Conservation (phyloP, 2,888 invertebrate species). For the Tetrapedia diversipes region DNA sequence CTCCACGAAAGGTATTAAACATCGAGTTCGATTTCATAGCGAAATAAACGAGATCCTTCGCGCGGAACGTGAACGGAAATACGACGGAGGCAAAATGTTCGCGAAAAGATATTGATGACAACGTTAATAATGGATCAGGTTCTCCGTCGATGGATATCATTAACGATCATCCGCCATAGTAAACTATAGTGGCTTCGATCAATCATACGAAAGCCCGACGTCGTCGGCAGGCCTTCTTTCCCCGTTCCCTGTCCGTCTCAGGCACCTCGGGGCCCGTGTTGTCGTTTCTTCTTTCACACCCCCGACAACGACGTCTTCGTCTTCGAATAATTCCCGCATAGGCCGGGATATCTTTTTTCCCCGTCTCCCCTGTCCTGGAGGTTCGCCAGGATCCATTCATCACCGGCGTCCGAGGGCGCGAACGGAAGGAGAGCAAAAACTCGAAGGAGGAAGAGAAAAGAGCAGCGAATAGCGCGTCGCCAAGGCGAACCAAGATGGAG, state of each 20-base stretch:
- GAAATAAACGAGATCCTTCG: conserved; percentile 12
- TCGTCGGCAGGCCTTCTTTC: conserved; percentile 71
- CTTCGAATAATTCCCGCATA: conserved; percentile 71
- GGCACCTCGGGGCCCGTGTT: conserved; percentile 58
- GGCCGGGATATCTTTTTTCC: conserved; percentile 68
- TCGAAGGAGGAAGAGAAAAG: conserved; percentile 58
- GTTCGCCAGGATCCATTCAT: conserved; percentile 72
- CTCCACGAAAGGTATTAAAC: background rate
- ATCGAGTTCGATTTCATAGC: background rate
- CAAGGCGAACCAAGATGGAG: conserved; percentile 60
- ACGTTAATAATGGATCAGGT: conserved; percentile 71
- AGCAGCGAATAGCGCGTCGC: conserved; percentile 57
- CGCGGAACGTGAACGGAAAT: conserved; percentile 9
- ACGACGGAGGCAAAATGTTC: conserved; percentile 39
- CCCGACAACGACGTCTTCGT: conserved; percentile 64
- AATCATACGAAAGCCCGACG: conserved; percentile 74
- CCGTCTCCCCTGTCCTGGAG: conserved; percentile 64
- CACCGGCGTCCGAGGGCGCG: conserved; percentile 70
- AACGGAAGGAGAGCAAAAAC: conserved; percentile 66
- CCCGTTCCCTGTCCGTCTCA: conserved; percentile 58
- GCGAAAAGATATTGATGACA: conserved; percentile 68
- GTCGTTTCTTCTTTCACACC: conserved; percentile 70
- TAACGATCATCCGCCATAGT: conserved; percentile 69
- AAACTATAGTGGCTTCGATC: conserved; percentile 71
- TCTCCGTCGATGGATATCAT: conserved; percentile 70